Conservation (phyloP, 35 echinoderm and acorn worm genomes). For the Strongylocentrotus purpuratus region DNA sequence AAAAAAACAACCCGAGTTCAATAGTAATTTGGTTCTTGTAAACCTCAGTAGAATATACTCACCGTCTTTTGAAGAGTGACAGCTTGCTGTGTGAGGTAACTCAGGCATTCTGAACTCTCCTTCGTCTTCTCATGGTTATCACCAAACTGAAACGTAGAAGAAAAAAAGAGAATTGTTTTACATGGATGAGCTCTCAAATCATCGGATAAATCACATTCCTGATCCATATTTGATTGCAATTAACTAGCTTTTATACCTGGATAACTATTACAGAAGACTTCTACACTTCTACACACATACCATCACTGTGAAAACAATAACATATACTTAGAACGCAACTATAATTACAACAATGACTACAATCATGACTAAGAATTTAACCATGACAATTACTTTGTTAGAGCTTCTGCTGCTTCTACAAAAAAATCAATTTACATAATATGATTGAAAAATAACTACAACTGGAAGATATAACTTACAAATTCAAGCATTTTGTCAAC, state of each 20-base stretch:
- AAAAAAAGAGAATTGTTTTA: not conserved
- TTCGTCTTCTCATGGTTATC: constrained; percentile 98
- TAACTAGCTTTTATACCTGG: not conserved
- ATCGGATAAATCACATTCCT: not conserved
- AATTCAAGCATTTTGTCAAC: too few species aligned
- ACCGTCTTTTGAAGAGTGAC: constrained; percentile 97
- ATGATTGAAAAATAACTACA: too few species aligned
- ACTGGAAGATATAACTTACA: too few species aligned
- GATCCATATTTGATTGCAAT: not conserved
- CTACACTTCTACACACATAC: too few species aligned
- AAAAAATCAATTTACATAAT: too few species aligned
- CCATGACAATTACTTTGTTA: too few species aligned
- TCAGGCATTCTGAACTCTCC: constrained; percentile 95
- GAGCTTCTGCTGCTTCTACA: too few species aligned
- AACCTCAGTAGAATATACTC: not conserved
- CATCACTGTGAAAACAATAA: too few species aligned
- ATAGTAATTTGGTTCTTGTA: not conserved
- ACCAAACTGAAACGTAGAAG: constrained; percentile 79
- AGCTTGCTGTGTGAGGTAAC: constrained; percentile 93
- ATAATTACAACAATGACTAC: too few species aligned
- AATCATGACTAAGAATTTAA: too few species aligned
- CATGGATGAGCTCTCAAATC: not conserved
- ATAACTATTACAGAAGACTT: not conserved
- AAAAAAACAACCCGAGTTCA: too few species aligned
- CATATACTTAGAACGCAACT: too few species aligned